phyloP scores from a whole-genome alignment of 2,113 vertebrate species.

The Ariopsis seemanni region DNA sequence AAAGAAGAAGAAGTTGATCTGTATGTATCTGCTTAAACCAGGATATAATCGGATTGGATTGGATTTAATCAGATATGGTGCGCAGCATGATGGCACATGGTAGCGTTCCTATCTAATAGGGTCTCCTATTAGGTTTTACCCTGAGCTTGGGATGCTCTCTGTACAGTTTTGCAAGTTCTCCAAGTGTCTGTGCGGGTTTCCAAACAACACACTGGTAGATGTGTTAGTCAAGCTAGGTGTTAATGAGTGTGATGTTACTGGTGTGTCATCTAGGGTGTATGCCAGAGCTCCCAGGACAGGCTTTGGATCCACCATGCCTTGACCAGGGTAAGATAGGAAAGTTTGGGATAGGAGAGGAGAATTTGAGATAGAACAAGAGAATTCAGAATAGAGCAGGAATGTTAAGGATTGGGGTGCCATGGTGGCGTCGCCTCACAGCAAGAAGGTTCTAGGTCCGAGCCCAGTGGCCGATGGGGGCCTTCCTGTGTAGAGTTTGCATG shows the following conservation, averaged over 20 bases:
- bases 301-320: neutral
- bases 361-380: neutral
- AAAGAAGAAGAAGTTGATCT: neutral
- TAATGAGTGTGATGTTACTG: neutral
- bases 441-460: no score
- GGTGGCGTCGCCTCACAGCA: no score
- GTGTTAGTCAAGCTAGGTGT: neutral
- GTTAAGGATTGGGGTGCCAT: neutral
- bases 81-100: neutral
- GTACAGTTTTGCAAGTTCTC: neutral
- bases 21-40: neutral
- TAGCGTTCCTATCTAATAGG: neutral
- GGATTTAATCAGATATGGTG: neutral
- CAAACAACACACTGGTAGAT: neutral
- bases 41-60: neutral
- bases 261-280: neutral
- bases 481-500: no score
- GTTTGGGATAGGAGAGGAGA: conserved; percentile 12
- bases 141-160: neutral
- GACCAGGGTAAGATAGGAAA: neutral
- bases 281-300: neutral
- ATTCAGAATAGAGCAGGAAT: neutral
- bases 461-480: no score
- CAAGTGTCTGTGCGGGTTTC: neutral
- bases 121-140: neutral